Evolutionary conservation across 2,888 invertebrate genomes (phyloP).

Genomic region (Athripsodes cinereus): DNA sequence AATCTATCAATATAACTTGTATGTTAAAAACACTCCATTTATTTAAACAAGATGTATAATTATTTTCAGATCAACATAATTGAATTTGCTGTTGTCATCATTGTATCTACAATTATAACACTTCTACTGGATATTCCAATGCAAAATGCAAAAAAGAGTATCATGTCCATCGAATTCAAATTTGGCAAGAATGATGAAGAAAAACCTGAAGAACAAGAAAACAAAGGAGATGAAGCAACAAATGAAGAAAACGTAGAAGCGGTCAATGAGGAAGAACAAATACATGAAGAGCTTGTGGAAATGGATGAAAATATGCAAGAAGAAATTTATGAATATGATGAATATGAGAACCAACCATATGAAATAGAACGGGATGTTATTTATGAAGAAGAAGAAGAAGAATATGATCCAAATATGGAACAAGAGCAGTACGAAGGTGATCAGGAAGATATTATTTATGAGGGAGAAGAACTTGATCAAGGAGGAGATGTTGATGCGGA

Average conservation of each 20-base stretch:
- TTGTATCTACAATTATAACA: conserved; percentile 50
- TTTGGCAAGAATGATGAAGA: conserved; percentile 25
- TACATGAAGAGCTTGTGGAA: conserved; percentile 34
- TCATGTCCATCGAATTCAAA: conserved; percentile 31
- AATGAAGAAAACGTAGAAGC: conserved; percentile 39
- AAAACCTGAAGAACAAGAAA: conserved; percentile 32
- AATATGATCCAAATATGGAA: conserved; percentile 32
- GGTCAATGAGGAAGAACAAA: conserved; percentile 41
- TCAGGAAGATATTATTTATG: conserved; percentile 29
- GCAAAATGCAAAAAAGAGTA: conserved; percentile 48
- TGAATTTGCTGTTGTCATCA: conserved; percentile 50
- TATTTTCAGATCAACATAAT: conserved; percentile 49
- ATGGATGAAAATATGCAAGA: conserved; percentile 27
- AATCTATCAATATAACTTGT: too few relatives aligned
- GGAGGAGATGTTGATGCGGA: conserved; percentile 27
- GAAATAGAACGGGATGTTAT: conserved; percentile 30
- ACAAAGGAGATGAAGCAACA: conserved; percentile 33
- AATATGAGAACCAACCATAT: conserved; percentile 16
- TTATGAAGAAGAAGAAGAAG: conserved; percentile 35
- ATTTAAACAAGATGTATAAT: not conserved
- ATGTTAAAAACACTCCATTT: too few relatives aligned
- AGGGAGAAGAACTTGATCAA: conserved; percentile 40
- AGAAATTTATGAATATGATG: conserved; percentile 33
- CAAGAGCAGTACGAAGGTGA: conserved; percentile 3
- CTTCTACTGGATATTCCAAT: conserved; percentile 61